Evolutionary conservation across 2,888 invertebrate species (phyloP).

Genomic region (Xanthostigma xanthostigma): DNA sequence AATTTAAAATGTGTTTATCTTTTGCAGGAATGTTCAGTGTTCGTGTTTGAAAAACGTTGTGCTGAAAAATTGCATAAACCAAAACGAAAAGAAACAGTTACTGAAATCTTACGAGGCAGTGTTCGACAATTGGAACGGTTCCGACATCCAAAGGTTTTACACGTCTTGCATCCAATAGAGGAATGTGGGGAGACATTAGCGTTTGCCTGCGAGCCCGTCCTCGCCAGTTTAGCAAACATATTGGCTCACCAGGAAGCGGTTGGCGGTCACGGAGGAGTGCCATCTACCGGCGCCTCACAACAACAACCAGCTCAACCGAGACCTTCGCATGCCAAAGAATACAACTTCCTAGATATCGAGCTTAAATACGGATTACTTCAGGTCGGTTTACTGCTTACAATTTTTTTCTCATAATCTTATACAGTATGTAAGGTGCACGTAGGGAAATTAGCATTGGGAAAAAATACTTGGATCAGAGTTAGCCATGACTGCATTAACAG

Average conservation of each 20-base stretch:
- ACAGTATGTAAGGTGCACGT: too few relatives aligned
- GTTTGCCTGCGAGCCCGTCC: slow-evolving; percentile 85
- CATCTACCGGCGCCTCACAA: slow-evolving; percentile 30
- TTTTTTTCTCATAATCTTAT: not conserved
- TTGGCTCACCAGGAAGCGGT: slow-evolving; percentile 51
- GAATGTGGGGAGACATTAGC: slow-evolving; percentile 79
- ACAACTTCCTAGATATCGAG: slow-evolving; percentile 82
- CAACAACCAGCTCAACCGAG: slow-evolving; percentile 29
- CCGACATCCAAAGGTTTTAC: slow-evolving; percentile 68
- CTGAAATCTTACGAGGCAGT: slow-evolving; percentile 70
- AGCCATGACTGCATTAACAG: too few relatives aligned
- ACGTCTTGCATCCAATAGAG: slow-evolving; percentile 57
- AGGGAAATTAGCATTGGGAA: too few relatives aligned
- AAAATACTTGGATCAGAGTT: too few relatives aligned
- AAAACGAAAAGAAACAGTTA: slow-evolving; percentile 79
- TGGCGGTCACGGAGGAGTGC: slow-evolving; percentile 25
- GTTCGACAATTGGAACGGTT: slow-evolving; percentile 66
- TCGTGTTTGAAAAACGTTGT: slow-evolving; percentile 83
- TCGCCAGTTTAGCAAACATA: slow-evolving; percentile 80
- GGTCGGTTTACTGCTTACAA: slow-evolving; percentile 35
- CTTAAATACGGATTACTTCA: slow-evolving; percentile 86
- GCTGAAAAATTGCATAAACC: slow-evolving; percentile 89
- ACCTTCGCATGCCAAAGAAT: slow-evolving; percentile 59
- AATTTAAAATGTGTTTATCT: slow-evolving; percentile 8
- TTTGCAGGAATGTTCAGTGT: slow-evolving; percentile 80